phyloP scores from a whole-genome alignment of 1,140 invertebrate genomes.

The Achatina immaculata region DNA sequence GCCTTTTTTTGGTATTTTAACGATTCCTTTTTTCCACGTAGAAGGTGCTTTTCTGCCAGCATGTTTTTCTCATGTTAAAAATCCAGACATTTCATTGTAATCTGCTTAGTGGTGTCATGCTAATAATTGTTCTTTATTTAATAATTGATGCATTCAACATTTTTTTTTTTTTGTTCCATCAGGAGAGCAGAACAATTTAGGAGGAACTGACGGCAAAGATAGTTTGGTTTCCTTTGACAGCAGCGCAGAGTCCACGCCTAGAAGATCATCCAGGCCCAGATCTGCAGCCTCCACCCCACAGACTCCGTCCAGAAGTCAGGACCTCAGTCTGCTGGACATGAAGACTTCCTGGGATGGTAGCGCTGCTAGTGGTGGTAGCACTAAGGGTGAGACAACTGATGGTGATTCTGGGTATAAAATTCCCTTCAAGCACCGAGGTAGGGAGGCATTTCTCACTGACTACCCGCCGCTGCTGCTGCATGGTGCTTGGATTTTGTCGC shows the following conservation, averaged over 20 bases:
- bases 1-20: too few relatives aligned
- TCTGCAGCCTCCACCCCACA: constrained; percentile 2
- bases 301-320: neutral
- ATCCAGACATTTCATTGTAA: too few relatives aligned
- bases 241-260: constrained; percentile 32
- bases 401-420: constrained; percentile 30
- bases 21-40: too few relatives aligned
- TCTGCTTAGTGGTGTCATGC: too few relatives aligned
- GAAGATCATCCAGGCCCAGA: neutral
- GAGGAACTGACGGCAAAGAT: neutral
- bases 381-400: constrained; percentile 36
- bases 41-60: too few relatives aligned
- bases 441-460: constrained; percentile 11
- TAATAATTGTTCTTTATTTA: too few relatives aligned
- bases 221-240: constrained; percentile 23
- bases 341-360: constrained; percentile 38
- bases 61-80: too few relatives aligned
- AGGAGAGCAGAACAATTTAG: neutral
- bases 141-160: too few relatives aligned
- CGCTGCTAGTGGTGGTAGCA: constrained; percentile 16
- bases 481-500: constrained; percentile 30
- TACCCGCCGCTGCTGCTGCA: constrained; percentile 30
- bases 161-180: neutral
- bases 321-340: constrained; percentile 37
- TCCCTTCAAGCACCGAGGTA: constrained; percentile 32